Evolutionary conservation across 1,140 invertebrate genomes (phyloP).

Genomic region (Drosophila parvula): DNA sequence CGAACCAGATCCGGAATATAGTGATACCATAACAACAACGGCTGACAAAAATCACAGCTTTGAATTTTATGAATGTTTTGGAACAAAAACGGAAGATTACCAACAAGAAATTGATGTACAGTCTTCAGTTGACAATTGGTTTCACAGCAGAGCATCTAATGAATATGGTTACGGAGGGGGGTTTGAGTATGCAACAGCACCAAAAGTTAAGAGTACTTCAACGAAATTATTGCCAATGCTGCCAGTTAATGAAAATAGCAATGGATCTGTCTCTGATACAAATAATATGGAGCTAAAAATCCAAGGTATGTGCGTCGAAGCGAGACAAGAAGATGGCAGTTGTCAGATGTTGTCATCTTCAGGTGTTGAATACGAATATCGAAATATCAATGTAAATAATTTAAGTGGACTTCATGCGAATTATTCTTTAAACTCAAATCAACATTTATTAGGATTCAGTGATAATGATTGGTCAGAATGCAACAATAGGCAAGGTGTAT

Average conservation of each 20-base stretch:
- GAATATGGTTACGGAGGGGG: conserved; percentile 17
- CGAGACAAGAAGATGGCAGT: conserved; percentile 55
- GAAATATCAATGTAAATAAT: conserved; percentile 33
- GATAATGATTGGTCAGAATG: conserved; percentile 3
- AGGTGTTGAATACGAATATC: conserved; percentile 18
- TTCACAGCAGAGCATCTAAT: conserved; percentile 23
- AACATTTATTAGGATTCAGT: conserved; percentile 51
- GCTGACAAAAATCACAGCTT: conserved; percentile 27
- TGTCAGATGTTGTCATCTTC: conserved; percentile 64
- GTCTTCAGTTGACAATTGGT: conserved; percentile 40
- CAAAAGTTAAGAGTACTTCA: conserved; percentile 84
- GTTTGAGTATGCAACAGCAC: conserved; percentile 85
- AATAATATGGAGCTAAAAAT: conserved; percentile 2
- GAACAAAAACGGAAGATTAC: conserved; percentile 2
- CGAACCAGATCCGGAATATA: conserved; percentile 23
- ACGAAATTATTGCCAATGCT: conserved; percentile 56
- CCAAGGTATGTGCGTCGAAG: conserved; percentile 64
- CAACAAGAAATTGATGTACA: conserved; percentile 12
- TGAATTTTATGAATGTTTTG: conserved; percentile 33
- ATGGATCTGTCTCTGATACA: conserved; percentile 2
- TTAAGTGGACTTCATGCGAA: conserved; percentile 70
- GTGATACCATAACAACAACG: conserved; percentile 7
- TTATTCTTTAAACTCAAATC: conserved; percentile 36
- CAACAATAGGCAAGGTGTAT: conserved; percentile 22
- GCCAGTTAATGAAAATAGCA: conserved; percentile 51